Percentiles rank a stretch among this genome's conserved stretches.
phyloP scores from a whole-genome alignment of 1,140 invertebrate genomes.

The Hypothenemus hampei region DNA sequence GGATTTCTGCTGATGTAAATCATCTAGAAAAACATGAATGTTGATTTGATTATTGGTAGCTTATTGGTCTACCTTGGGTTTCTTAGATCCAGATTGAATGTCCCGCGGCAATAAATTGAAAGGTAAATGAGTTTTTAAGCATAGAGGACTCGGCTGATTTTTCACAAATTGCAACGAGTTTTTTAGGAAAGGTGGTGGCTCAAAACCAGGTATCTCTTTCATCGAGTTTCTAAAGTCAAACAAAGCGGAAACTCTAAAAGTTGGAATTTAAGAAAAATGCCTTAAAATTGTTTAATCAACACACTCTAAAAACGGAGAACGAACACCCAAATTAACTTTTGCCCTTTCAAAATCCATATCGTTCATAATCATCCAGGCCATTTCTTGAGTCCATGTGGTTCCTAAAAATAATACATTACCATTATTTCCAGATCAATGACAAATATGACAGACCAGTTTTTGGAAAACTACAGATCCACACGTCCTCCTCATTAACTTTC shows the following conservation, averaged over 20 bases:
- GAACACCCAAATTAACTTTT: conserved; percentile 37
- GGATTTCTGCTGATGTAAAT: conserved; percentile 76
- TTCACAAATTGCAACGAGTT: conserved; percentile 33
- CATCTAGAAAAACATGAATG: conserved; percentile 51
- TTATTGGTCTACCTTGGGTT: conserved; percentile 44
- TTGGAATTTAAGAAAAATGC: not conserved
- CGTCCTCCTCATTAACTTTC: conserved; percentile 32
- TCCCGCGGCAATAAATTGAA: conserved; percentile 58
- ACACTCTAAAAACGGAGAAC: conserved; percentile 49
- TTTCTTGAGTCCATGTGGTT: conserved; percentile 58
- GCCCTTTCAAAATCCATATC: conserved; percentile 51
- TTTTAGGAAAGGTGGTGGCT: conserved; percentile 36
- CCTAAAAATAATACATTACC: conserved; percentile 39
- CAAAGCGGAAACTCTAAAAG: conserved; percentile 39
- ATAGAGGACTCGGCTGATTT: conserved; percentile 48
- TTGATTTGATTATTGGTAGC: conserved; percentile 12
- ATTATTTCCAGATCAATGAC: not conserved
- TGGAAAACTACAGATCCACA: conserved; percentile 37
- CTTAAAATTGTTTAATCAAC: conserved; percentile 12
- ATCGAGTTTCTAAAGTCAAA: conserved; percentile 41
- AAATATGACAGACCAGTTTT: conserved; percentile 33
- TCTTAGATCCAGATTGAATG: conserved; percentile 48
- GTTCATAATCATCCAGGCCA: conserved; percentile 53
- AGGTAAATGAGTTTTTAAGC: conserved; percentile 69
- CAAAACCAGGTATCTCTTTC: conserved; percentile 34